Base-by-base conservation (phyloP, 2,797 vertebrate species). In the Enoplosus armatus region DNA sequence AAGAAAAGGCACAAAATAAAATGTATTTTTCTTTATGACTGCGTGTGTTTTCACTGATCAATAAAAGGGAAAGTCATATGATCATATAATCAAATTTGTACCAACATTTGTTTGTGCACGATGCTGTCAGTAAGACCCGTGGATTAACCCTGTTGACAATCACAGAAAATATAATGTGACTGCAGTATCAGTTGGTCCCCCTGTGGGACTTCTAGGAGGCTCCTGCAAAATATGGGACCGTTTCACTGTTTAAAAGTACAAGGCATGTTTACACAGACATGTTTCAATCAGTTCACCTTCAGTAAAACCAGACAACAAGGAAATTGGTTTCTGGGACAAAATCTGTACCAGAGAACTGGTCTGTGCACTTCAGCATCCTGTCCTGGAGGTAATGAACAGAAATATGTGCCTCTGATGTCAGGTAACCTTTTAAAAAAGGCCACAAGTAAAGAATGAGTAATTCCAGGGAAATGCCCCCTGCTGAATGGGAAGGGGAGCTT, bases 401-500 rank as follows among this genome's bases (percentile, higher is more conserved):
- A 63, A 61, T 39, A 58, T 55, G 33, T 68, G 22, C 68, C 48
- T 33, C 6, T 9, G 5, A 18, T 18, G 18, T 51, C 22, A 35
- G 8, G 8, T 47, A 35, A 63, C 1, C 5, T 64, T 73, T 47
- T 16, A 61, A n/a, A 59, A 61, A n/a, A 59, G 43, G 48, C 45
- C 58, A 26, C 14, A 71, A 24, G n/a, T 60, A 14, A 68, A 61
- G 7, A 67, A 9, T 31, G 0, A 51, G 2, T 14, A n/a, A 47
- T 2, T 59, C 51, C 48, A 60, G 63, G n/a, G 43, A 61, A 15
- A 48, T 41, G 50, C 37, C 50, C 35, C 55, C 62, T 77, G 51
- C 10, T 60, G 80, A 51, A 45, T 29, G 20, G 6, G 6, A 20
- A 26, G 5, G 1, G 16, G 12, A 18, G n/a, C 26, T 7, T 20